These are phyloP conservation scores for Chlamydotis undulata DNA, from an alignment of 2,113 vertebrate genomes.

Conservation along the genomic window DNA sequence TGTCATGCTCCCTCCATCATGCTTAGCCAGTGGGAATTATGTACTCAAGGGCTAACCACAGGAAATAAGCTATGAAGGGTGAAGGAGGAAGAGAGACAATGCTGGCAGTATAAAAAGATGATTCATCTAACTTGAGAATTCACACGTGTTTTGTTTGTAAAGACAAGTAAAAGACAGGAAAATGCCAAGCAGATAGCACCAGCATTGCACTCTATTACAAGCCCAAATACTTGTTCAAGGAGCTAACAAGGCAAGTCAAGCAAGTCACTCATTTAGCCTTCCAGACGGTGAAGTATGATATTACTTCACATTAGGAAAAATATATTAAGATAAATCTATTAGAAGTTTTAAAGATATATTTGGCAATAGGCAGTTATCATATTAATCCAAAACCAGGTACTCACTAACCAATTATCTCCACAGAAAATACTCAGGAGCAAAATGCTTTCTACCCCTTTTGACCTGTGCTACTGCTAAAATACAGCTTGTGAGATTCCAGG, in stretches of 20 bases:
- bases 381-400: not conserved
- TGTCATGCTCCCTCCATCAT: fast-evolving
- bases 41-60: not conserved
- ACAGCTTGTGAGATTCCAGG: not conserved
- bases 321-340: not conserved
- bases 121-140: not conserved
- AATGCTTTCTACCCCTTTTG: not conserved
- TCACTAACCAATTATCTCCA: not conserved
- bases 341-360: not conserved
- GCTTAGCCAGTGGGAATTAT: not conserved
- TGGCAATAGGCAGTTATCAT: not conserved
- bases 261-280: not conserved
- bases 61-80: not conserved
- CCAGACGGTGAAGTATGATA: not conserved
- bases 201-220: not conserved
- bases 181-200: not conserved
- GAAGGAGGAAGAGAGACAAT: not conserved
- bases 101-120: not conserved
- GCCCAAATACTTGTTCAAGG: not conserved
- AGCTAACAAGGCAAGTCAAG: not conserved
- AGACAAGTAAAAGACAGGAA: not conserved
- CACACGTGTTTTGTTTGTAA: not conserved
- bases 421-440: not conserved
- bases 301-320: not conserved
- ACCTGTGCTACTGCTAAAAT: not conserved